Base-by-base conservation (phyloP, 2,888 invertebrate species). In the Tenthredo livida region DNA sequence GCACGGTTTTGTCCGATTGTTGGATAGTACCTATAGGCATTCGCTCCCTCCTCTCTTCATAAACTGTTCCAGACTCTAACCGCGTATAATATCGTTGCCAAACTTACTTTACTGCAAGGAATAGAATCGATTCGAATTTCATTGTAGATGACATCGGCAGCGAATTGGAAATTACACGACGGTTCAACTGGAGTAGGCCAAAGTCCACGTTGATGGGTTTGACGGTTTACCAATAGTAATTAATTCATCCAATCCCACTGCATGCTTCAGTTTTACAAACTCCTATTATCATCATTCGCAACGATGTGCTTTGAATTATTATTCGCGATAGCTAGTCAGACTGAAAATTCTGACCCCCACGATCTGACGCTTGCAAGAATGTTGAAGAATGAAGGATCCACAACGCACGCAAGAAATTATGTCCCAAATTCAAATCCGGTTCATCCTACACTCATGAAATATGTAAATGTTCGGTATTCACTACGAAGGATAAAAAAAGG, bases 161-260 rank as follows among this genome's bases (percentile, higher is more conserved):
- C 40, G 58, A 25, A 58, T 21, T 37, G 50, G 61, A 80, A 80
- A 37, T 37, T 61, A 29, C 25, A 21, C 6, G 12, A 58, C 58
- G 54, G 50, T 78, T 78, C 29, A 80, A 80, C 80, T 21, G 25
- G 37, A n/a, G 40, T 37, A 29, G 67, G 67, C 70, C 67, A 70
- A 50, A 70, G 83, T 70, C 70, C n/a, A 50, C 50, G 43, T 50
- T 83, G 83, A 83, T 47, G 21, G 17, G 67, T 21, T 17, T 70
- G 83, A 83, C 83, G 70, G 83, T 47, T 83, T 83, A 70, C 83
- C 83, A 33, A 83, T 83, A 83, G 65, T 70, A 83, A 83, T 83
- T 83, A 83, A 67, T 83, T 67, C 70, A 47, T 43, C 17, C 21
- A 40, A 2, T 50, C 40, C 61, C n/a, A n/a, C 58, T 12, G 25